phyloP scores from a whole-genome alignment of 2,797 vertebrate genomes.

The Microcaecilia unicolor region DNA sequence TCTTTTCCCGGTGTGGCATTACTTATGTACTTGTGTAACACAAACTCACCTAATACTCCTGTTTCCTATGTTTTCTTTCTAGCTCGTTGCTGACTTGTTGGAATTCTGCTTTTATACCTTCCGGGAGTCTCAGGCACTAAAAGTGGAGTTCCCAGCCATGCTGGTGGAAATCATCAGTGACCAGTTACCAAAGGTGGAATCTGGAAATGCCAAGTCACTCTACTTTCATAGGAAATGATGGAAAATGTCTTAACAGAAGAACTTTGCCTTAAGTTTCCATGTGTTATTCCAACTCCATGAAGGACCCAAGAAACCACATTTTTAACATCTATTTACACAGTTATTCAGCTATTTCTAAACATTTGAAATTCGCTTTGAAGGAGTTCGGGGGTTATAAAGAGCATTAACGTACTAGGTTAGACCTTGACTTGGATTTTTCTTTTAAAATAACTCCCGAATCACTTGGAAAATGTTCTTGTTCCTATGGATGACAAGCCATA shows the following conservation, averaged over 20 bases:
- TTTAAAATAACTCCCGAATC: constrained; percentile 31
- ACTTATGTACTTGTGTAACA: too few species aligned
- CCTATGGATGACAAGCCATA: constrained; percentile 98
- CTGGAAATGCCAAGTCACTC: constrained; percentile 89
- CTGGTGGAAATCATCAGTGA: constrained; percentile 98
- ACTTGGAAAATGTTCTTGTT: constrained; percentile 57
- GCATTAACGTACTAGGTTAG: background rate
- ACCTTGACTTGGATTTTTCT: background rate
- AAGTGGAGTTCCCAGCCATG: constrained; percentile 98
- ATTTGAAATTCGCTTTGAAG: constrained; percentile 33
- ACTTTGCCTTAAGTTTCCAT: constrained; percentile 73
- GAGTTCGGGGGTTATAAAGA: constrained; percentile 46
- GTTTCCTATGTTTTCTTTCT: constrained; percentile 26
- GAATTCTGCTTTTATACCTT: constrained; percentile 99
- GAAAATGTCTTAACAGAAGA: constrained; percentile 44
- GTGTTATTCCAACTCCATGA: constrained; percentile 52
- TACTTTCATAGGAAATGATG: constrained; percentile 98
- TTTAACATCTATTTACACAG: constrained; percentile 44
- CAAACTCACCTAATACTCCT: too few species aligned
- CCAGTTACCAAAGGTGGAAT: constrained; percentile 98
- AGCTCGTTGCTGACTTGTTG: constrained; percentile 90
- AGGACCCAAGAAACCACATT: constrained; percentile 53
- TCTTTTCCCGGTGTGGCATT: too few species aligned
- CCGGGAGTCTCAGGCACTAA: constrained; percentile 95
- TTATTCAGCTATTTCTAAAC: constrained; percentile 40